Evolutionary conservation across 2,797 vertebrate species (phyloP), one percentile per base, ranked within the genome.

Genomic region (Poeciliopsis turneri): DNA sequence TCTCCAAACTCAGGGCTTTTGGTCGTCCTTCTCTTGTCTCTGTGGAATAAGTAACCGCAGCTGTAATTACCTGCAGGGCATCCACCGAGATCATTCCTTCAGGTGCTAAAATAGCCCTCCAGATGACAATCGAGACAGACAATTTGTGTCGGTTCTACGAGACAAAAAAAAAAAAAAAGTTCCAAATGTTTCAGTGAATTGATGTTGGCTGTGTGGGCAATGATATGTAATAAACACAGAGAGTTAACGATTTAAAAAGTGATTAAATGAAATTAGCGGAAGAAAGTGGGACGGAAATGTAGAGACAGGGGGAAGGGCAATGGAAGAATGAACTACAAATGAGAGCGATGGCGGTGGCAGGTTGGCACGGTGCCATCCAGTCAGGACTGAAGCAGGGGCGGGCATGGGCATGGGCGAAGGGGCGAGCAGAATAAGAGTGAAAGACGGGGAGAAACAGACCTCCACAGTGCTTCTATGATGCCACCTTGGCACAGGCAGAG

Each of bases 281-380:
- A 88, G 82, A 93, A 90, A 91, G 88, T 91, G 87, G 86, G 84
- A 92, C 88, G 88, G 86, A 87, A 90, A 90, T 84, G 70, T 92
- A 91, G 93, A 94, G 93, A 91, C 94, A 94, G 95, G 96, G 95
- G 95, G 96, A 96, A 95, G 96, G 96, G 95, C 96, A 95, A 95
- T 92, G 68, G 92, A 95, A 93, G 92, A 95, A 96, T 96, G 97
- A 97, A 96, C 97, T 93, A 97, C 97, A 97, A 97, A 98, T 97
- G 97, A 97, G 97, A 97, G 97, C 96, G 97, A 97, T 97, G 97
- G 97, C 95, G 94, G 93, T 93, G 94, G 93, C 93, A 96, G 97
- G 97, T 97, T 99, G 98, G 98, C 98, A 98, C 98, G 51, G 97
- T 99, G 98, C 98, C 98, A 99, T 99, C 98, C 98, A 99, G 97